Evolutionary conservation across 2,888 invertebrate species (phyloP), one percentile per base, ranked within the genome.

Genomic region (Unio pictorum): DNA sequence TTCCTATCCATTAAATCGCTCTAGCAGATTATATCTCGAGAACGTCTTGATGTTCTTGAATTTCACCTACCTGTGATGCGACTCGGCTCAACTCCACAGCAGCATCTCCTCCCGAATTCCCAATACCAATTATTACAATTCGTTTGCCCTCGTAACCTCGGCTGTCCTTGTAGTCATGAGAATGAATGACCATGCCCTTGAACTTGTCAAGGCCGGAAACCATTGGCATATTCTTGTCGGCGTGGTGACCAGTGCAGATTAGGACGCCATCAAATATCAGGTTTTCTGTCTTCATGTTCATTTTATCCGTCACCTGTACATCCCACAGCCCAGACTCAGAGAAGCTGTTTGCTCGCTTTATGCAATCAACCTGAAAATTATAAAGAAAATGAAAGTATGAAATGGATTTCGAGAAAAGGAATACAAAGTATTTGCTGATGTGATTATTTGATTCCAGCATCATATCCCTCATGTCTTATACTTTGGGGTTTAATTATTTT

Each of bases 111-210:
- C 90, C 91, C 3, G 91, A 91, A 75, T 91, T 91, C 4, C 91
- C 91, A 66, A 91, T 89, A 4, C 92, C 92, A 34, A 92, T 82
- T 4, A 92, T 86, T 28, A 91, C 85, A 4, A 91, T 90, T 57
- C 86, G 79, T 76, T 89, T 89, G 63, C 84, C 87, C 45, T 82
- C 83, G 70, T 75, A 88, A 11, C 84, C 83, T 55, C 66, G 64
- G 45, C 72, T 76, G 67, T 86, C 78, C 60, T 80, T 83, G 73
- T 86, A 88, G 62, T 86, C 84, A 61, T 87, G 88, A 0, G 86
- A 78, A 64, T 88, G 88, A 11, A 84, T 34, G 18, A 86, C 75
- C 67, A 78, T 68, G 8, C 88, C 88, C 67, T 83, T 69, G 74
- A 87, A 87, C n/a, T 80, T 77, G 0, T 77, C 81, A 61, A 81